A percentile compares a stretch with the other conserved stretches of the same genome.
Conservation (phyloP, 2,797 vertebrate genomes). For the Gambelia wislizenii region DNA sequence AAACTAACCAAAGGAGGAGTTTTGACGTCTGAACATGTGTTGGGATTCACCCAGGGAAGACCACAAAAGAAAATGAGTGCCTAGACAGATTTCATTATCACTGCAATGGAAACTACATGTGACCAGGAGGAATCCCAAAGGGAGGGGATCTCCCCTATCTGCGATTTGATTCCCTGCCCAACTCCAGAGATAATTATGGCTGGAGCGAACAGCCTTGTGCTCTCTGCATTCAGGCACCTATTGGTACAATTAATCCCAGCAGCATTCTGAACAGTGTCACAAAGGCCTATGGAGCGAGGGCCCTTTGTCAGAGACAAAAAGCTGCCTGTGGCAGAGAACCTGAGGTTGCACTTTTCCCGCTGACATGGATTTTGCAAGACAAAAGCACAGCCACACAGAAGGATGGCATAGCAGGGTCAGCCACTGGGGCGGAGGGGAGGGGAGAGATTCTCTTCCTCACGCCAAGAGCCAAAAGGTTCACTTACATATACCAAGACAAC, state of each 20-base stretch:
- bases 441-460: not conserved
- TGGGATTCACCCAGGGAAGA: not conserved
- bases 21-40: not conserved
- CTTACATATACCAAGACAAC: not conserved
- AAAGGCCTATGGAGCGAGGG: conserved; percentile 73
- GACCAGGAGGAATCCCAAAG: not conserved
- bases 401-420: conserved; percentile 8
- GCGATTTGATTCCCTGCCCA: conserved; percentile 61
- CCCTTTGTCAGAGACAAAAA: conserved; percentile 79
- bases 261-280: conserved; percentile 69
- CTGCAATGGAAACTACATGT: not conserved
- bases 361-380: conserved; percentile 70
- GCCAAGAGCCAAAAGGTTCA: not conserved
- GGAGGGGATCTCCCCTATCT: conserved; percentile 36
- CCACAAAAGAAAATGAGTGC: not conserved
- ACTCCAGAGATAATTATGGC: conserved; percentile 69
- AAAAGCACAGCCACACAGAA: conserved; percentile 70
- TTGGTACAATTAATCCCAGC: conserved; percentile 76
- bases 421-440: conserved; percentile 27
- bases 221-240: conserved; percentile 77
- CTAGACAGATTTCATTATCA: not conserved
- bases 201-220: conserved; percentile 42
- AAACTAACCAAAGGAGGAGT: not conserved
- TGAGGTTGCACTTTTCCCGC: conserved; percentile 78
- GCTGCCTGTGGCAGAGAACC: conserved; percentile 76